phyloP scores from a whole-genome alignment of 2,797 vertebrate genomes.

The Anguilla pacifica region DNA sequence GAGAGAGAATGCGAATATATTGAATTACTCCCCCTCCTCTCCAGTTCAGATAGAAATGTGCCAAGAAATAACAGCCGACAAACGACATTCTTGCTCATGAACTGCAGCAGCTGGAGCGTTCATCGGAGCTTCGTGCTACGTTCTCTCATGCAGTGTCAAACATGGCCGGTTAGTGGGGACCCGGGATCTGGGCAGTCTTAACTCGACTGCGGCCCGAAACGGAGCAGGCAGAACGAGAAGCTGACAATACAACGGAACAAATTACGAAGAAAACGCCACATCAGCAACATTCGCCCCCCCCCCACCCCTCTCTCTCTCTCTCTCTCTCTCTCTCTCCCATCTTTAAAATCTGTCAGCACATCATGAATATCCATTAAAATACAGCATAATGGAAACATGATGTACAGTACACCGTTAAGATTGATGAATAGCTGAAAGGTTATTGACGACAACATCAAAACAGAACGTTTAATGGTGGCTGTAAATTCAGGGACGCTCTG shows the following conservation, averaged over 20 bases:
- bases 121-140: not conserved
- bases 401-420: not conserved
- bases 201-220: not conserved
- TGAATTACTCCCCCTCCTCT: not conserved
- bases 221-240: not conserved
- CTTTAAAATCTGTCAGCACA: slow-evolving; percentile 13
- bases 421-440: slow-evolving; percentile 10
- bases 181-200: not conserved
- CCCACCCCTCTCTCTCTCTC: too few species aligned
- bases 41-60: not conserved
- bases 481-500: not conserved
- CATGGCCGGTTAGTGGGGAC: not conserved
- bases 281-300: not conserved
- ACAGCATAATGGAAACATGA: not conserved
- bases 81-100: not conserved
- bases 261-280: not conserved
- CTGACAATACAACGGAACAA: not conserved
- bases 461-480: not conserved
- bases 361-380: slow-evolving; percentile 14
- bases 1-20: not conserved
- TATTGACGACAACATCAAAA: slow-evolving; percentile 7
- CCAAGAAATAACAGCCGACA: not conserved
- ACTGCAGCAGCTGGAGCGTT: not conserved
- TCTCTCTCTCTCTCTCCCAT: not conserved
- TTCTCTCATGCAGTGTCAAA: not conserved